Evolutionary conservation across 2,113 vertebrate genomes (phyloP), one percentile per base, ranked within the genome.

Genomic region (Carassius gibelio): DNA sequence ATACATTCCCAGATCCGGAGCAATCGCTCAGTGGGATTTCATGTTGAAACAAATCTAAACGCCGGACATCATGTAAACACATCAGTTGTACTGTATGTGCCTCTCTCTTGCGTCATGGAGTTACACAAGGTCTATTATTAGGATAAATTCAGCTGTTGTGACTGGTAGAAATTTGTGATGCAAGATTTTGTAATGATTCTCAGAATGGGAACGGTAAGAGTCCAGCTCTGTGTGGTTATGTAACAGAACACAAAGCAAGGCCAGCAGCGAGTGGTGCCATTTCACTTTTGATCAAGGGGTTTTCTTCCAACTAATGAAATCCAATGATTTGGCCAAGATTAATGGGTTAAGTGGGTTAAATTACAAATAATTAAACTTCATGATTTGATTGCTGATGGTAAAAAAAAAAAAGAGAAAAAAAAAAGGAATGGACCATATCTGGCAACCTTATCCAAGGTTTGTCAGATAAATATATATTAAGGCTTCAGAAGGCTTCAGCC

Each of bases 1-100:
- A 84, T 48, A 64, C 13, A 26, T 86, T 86, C 86, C 71, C 84
- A 84, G 75, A 69, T 26, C 59, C 19, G 30, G 38, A 74, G 19
- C 82, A 84, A 79, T 42, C 69, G 72, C 64, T 83, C 82, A 81
- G 82, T 34, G 74, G 42, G 48, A 26, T 48, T 81, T 82, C 19
- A 55, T 72, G 75, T 30, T 79, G 38, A 88, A 74, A 52, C 26
- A 55, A 81, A 80, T 26, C 42, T 75, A 87, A 66, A 83, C 23
- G 52, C 72, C 26, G 19, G 30, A 55, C 13, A 19, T 74, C 30
- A 74, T 36, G 55, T 82, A 79, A 82, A 81, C 59, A 77, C 45
- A 76, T 52, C 45, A 34, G 36, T 26, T 26, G 23, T 74, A 69
- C 68, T 45, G 71, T 45, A 6, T 48, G 11, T 3, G 71, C 42